These are phyloP conservation scores for Liolophura sinensis DNA, from an alignment of 1,140 invertebrate species.

Conservation along the genomic window DNA sequence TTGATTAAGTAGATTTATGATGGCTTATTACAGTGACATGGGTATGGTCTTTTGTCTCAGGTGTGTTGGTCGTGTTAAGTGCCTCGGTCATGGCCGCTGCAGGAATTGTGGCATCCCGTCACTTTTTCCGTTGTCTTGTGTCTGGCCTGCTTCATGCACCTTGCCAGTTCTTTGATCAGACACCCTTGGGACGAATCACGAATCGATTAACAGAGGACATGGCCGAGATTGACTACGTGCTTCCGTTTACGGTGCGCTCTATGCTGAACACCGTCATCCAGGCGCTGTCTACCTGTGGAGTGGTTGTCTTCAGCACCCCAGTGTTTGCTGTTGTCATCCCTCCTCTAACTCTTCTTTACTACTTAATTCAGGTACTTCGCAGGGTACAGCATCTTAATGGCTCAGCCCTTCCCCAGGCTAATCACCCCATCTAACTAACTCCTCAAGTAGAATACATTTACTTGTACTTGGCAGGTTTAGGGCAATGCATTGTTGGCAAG, in stretches of 20 bases:
- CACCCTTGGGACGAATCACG: constrained; percentile 76
- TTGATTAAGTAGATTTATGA: too few relatives aligned
- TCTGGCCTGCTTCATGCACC: constrained; percentile 69
- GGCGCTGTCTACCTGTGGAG: constrained; percentile 82
- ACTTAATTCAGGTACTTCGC: constrained; percentile 72
- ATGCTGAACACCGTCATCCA: constrained; percentile 63
- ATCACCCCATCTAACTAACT: background rate
- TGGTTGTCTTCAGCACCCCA: constrained; percentile 87
- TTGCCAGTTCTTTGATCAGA: constrained; percentile 74
- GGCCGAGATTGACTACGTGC: constrained; percentile 59
- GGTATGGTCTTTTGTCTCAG: constrained; percentile 34
- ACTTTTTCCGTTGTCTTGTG: constrained; percentile 46
- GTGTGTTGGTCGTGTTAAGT: constrained; percentile 36
- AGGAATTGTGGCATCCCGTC: constrained; percentile 50
- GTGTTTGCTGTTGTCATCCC: constrained; percentile 79
- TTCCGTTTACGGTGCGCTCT: constrained; percentile 63
- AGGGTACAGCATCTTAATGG: background rate
- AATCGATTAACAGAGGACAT: constrained; percentile 70
- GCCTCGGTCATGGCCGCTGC: constrained; percentile 46
- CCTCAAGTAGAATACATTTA: background rate
- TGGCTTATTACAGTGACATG: background rate
- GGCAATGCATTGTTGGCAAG: background rate
- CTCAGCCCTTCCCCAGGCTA: background rate
- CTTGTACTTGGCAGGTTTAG: too few relatives aligned
- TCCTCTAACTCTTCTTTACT: constrained; percentile 86